A percentile compares a stretch with the other conserved stretches of the same genome.
Conservation (phyloP, 2,888 invertebrate genomes). For the Sclerodermus sp. region DNA sequence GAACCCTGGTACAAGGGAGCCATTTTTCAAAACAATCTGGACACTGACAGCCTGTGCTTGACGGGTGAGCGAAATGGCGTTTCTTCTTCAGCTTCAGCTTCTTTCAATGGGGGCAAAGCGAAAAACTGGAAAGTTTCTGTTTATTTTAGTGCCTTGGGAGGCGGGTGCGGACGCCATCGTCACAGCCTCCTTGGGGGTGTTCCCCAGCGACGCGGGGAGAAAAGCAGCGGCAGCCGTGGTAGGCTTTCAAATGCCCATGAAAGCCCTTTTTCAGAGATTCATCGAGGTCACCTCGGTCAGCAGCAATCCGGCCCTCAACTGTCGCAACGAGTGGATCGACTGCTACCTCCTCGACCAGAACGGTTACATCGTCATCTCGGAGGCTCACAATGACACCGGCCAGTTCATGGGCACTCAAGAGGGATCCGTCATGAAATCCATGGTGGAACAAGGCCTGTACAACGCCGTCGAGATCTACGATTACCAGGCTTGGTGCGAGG, state of each 20-base stretch:
- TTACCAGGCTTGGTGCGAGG: conserved; percentile 78
- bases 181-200: conserved; percentile 83
- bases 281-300: conserved; percentile 66
- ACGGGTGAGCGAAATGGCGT: conserved; percentile 34
- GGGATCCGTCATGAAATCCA: conserved; percentile 74
- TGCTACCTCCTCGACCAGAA: conserved; percentile 92
- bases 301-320: conserved; percentile 55
- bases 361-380: conserved; percentile 81
- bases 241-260: conserved; percentile 81
- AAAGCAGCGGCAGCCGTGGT: conserved; percentile 87
- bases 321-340: conserved; percentile 55
- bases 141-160: conserved; percentile 39
- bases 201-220: conserved; percentile 73
- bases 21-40: conserved; percentile 79
- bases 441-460: conserved; percentile 73
- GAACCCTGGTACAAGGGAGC: conserved; percentile 92
- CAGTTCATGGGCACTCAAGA: conserved; percentile 84
- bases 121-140: not conserved
- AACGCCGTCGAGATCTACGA: conserved; percentile 78
- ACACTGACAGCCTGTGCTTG: conserved; percentile 62
- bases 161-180: conserved; percentile 65
- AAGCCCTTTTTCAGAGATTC: conserved; percentile 70
- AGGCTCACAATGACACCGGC: conserved; percentile 71
- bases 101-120: no score
- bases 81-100: no score